These are phyloP conservation scores for Sebastiscus tertius DNA, from an alignment of 2,797 vertebrate genomes.

Conservation along the genomic window DNA sequence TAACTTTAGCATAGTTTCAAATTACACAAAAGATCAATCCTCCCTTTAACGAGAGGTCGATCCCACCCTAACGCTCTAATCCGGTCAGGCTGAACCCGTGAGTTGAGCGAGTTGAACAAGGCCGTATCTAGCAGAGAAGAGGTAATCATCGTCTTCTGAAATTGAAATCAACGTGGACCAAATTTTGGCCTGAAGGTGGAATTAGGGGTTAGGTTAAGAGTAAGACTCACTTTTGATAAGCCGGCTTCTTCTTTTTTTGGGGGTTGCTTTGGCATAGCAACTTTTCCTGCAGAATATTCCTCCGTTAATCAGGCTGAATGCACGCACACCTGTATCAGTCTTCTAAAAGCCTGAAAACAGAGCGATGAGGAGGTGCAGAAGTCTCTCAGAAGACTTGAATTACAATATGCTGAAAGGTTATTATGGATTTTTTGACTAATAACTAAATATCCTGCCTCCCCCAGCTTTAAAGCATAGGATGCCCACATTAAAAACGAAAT, in stretches of 20 bases:
- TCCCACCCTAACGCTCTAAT: background rate
- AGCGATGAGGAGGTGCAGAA: too few species aligned
- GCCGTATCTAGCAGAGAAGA: background rate
- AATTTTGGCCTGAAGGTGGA: background rate
- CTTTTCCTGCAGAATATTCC: background rate
- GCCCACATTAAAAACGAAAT: background rate
- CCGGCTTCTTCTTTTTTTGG: background rate
- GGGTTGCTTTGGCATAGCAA: background rate
- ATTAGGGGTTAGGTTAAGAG: background rate
- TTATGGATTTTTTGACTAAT: too few species aligned
- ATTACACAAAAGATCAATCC: background rate
- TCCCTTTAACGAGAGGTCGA: background rate
- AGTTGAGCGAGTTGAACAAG: background rate
- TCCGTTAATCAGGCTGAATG: background rate
- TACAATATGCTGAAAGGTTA: too few species aligned
- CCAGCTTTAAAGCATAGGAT: background rate
- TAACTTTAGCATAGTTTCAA: background rate
- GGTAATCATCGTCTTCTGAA: background rate
- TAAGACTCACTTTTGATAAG: too few species aligned
- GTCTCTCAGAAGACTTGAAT: too few species aligned
- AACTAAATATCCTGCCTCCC: background rate
- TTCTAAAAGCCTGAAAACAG: too few species aligned
- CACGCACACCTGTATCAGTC: background rate
- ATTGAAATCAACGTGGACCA: background rate
- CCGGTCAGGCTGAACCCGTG: background rate